Evolutionary conservation across 2,888 invertebrate genomes (phyloP).

Genomic region (Lutraria lutraria): DNA sequence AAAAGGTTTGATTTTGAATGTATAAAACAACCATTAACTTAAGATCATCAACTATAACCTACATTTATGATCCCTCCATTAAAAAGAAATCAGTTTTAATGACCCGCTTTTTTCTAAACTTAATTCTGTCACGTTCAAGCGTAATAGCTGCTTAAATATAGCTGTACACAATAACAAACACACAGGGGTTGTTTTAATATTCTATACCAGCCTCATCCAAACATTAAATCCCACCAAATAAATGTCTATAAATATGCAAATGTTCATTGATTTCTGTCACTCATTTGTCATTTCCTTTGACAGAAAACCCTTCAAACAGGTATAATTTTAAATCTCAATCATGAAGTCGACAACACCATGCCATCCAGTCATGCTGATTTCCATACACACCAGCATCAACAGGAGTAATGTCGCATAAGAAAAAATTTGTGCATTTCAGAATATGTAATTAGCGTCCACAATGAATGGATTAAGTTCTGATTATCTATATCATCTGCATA

Average conservation of each 20-base stretch:
- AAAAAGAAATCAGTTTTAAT: background rate
- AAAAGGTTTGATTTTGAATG: background rate
- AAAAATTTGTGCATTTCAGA: conserved; percentile 27
- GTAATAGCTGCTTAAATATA: background rate
- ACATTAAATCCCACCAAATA: background rate
- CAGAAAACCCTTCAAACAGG: conserved; percentile 21
- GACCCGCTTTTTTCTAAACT: background rate
- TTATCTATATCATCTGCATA: background rate
- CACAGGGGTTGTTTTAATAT: background rate
- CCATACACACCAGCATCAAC: background rate
- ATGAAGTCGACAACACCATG: conserved; percentile 29
- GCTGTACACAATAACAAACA: conserved; percentile 10
- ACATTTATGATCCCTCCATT: background rate
- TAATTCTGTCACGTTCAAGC: background rate
- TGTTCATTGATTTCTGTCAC: conserved; percentile 30
- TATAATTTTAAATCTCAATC: conserved; percentile 34
- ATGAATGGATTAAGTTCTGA: background rate
- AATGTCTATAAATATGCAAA: conserved; percentile 44
- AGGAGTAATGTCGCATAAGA: conserved; percentile 27
- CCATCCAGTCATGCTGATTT: conserved; percentile 39
- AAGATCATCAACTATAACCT: no score
- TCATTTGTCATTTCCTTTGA: conserved; percentile 41
- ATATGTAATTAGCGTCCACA: background rate
- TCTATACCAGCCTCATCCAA: conserved; percentile 16
- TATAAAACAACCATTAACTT: background rate